Base-by-base conservation (phyloP, 1,140 invertebrate species). In the Lepidurus apus region DNA sequence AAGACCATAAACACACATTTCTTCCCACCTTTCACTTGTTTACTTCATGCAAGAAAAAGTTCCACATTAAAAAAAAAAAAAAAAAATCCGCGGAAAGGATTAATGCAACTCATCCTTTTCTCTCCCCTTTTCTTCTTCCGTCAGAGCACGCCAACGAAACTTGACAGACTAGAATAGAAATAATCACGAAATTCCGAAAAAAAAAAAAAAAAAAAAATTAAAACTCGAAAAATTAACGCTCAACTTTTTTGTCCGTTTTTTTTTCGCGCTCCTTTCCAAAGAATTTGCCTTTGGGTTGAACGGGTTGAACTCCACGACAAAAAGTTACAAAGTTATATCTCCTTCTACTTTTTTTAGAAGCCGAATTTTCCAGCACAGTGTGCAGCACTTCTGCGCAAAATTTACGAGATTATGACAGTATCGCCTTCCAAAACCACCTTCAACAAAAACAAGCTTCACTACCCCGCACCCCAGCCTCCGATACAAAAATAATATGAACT, bases 401-500 rank as follows among this genome's bases (percentile, higher is more conserved):
- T 65, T 65, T 65, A 65, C 53, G 53, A 17, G 53, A 65, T n/a
- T 65, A 65, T 65, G 53, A 65, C 10, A 65, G 17, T n/a, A 65
- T 21, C 53, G 17, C 21, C 47, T 65, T 47, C 17, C 17, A 1
- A 47, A 10, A 10, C 45, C 13, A 7, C n/a, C n/a, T n/a, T 7
- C 53, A 65, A 21, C n/a, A 65, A 65, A 65, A 65, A 21, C 34
- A 34, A 34, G 34, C 34, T 34, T 34, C 34, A 34, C 34, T 3
- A 34, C 4, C 8, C 45, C 4, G 10, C 4, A 10, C 45, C 17
- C 1, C 17, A 47, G n/a, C 53, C 9, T 13, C 8, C 17, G 21
- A 65, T 21, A n/a, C n/a, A 17, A 65, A 65, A 65, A 65, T 1
- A 10, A 10, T 2, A 65, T 65, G 53, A 65, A 65, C 53, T 65